Conservation (phyloP, 1,140 invertebrate species). For the Drosophila biarmipes region DNA sequence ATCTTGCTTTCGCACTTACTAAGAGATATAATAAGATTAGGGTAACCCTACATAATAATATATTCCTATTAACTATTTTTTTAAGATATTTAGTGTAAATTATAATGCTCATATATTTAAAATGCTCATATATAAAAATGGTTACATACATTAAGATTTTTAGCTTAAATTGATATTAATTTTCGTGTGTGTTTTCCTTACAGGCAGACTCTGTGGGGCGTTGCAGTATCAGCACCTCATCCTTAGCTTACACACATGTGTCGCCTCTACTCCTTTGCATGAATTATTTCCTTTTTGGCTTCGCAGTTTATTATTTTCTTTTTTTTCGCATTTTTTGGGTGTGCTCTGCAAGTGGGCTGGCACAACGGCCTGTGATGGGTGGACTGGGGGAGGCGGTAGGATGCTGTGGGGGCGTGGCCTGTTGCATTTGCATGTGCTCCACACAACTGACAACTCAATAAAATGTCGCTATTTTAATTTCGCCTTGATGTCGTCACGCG, state of each 20-base stretch:
- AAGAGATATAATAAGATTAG: too few species aligned
- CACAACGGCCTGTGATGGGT: conserved; percentile 5
- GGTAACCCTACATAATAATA: too few species aligned
- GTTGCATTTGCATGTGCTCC: conserved; percentile 63
- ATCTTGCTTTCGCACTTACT: too few species aligned
- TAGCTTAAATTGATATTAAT: not conserved
- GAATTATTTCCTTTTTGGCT: conserved; percentile 22
- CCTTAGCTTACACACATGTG: conserved; percentile 46
- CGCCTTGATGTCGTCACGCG: conserved; percentile 62
- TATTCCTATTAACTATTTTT: too few species aligned
- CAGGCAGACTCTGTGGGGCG: conserved; percentile 53
- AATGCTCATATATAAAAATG: too few species aligned
- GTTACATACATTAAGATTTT: not conserved
- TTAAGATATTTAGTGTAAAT: too few species aligned
- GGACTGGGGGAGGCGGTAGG: conserved; percentile 23
- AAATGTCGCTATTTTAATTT: conserved; percentile 79
- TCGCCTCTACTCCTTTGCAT: conserved; percentile 27
- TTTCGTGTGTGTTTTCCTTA: conserved; percentile 9
- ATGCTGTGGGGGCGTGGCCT: conserved; percentile 57
- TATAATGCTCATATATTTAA: too few species aligned
- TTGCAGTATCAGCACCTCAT: conserved; percentile 75
- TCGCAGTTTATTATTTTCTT: conserved; percentile 14
- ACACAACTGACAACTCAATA: conserved; percentile 78
- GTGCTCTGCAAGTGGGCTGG: conserved; percentile 52
- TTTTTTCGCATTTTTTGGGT: conserved; percentile 54